Conservation (phyloP, 2,888 invertebrate genomes). For the Panopea generosa region DNA sequence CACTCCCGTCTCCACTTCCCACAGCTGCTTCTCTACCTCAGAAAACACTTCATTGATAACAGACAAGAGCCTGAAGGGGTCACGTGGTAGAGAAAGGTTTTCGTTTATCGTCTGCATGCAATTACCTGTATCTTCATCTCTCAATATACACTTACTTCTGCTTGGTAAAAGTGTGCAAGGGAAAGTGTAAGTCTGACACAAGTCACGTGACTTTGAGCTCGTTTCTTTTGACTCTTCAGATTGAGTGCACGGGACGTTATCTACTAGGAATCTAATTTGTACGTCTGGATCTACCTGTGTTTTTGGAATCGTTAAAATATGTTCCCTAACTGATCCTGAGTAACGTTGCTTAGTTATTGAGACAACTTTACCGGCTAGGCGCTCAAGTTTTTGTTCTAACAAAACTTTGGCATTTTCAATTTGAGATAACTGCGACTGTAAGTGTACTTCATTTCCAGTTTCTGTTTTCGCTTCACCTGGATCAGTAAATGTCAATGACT, state of each 20-base stretch:
- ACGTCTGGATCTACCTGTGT: slow-evolving; percentile 15
- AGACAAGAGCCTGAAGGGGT: slow-evolving; percentile 46
- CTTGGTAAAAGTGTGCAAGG: neutral
- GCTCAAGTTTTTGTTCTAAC: slow-evolving; percentile 31
- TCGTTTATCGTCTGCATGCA: slow-evolving; percentile 37
- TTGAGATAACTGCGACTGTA: slow-evolving; percentile 28
- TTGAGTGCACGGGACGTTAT: slow-evolving; percentile 15
- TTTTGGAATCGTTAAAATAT: slow-evolving; percentile 37
- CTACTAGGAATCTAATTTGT: slow-evolving; percentile 19
- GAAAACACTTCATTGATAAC: slow-evolving; percentile 50
- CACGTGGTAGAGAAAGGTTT: slow-evolving; percentile 39
- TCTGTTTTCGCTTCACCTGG: slow-evolving; percentile 50
- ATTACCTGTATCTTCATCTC: slow-evolving; percentile 22
- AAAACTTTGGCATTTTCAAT: slow-evolving; percentile 16
- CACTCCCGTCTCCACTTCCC: slow-evolving; percentile 87
- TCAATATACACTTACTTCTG: slow-evolving; percentile 6
- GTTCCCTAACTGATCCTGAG: slow-evolving; percentile 11
- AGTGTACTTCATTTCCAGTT: slow-evolving; percentile 35
- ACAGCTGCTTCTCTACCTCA: slow-evolving; percentile 61
- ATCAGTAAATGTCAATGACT: neutral
- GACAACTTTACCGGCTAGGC: slow-evolving; percentile 20
- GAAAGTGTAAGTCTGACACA: slow-evolving; percentile 23
- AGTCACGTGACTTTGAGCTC: slow-evolving; percentile 15
- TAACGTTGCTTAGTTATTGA: slow-evolving; percentile 29
- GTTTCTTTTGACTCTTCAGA: slow-evolving; percentile 23